phyloP scores from a whole-genome alignment of 1,140 invertebrate species.

The Trinorchestia longiramus region DNA sequence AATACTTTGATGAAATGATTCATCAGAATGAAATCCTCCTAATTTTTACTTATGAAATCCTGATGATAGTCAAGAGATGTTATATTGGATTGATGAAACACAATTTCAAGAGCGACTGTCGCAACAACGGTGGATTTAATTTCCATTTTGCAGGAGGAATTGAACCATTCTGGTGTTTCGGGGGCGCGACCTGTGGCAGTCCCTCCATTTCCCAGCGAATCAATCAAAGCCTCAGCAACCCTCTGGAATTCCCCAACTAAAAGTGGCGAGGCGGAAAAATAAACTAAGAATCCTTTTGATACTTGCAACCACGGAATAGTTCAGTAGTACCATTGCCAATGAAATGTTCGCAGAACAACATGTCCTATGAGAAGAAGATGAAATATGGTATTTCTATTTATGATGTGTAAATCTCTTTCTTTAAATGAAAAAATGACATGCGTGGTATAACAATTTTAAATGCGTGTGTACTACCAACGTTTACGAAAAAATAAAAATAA shows the following conservation, averaged over 20 bases:
- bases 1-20: background rate
- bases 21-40: background rate
- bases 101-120: background rate
- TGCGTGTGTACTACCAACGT: no score
- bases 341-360: background rate
- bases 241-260: background rate
- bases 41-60: background rate
- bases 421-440: no score
- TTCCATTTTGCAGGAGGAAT: background rate
- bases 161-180: background rate
- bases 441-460: no score
- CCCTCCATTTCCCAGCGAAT: background rate
- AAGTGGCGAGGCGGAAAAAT: background rate
- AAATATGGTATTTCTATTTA: background rate
- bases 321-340: background rate
- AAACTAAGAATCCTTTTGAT: slow-evolving; percentile 5
- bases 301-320: background rate
- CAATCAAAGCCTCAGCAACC: background rate
- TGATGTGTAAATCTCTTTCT: no score
- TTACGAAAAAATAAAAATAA: no score
- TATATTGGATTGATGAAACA: background rate
- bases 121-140: background rate
- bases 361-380: background rate
- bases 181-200: background rate
- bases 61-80: background rate